These are phyloP conservation scores for Taphrorychus bicolor DNA, from an alignment of 2,888 invertebrate species.

Conservation along the genomic window DNA sequence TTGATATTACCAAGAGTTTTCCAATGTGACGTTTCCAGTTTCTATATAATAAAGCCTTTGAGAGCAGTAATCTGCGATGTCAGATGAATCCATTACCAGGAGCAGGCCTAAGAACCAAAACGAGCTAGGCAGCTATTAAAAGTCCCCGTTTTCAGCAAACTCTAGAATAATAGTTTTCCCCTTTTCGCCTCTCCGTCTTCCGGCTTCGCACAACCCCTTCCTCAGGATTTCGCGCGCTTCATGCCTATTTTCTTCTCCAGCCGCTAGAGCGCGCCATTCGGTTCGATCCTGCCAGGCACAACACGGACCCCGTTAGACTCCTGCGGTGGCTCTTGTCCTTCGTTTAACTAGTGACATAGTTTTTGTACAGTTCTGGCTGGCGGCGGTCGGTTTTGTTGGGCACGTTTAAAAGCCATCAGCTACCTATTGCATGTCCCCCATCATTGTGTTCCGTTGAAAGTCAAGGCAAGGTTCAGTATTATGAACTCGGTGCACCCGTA, in stretches of 20 bases:
- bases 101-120: no score
- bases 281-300: slow-evolving; percentile 39
- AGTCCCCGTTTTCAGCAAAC: no score
- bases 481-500: slow-evolving; percentile 1
- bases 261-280: slow-evolving; percentile 32
- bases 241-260: slow-evolving; percentile 7
- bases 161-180: background rate
- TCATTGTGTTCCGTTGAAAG: background rate
- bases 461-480: slow-evolving; percentile 6
- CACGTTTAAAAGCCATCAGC: slow-evolving; percentile 1
- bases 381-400: slow-evolving; percentile 15
- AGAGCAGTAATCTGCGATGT: no score
- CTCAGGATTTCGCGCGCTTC: slow-evolving; percentile 8
- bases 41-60: no score
- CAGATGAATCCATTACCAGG: no score
- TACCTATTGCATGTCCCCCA: slow-evolving; percentile 3
- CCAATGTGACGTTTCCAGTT: no score
- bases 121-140: no score
- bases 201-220: slow-evolving; percentile 18
- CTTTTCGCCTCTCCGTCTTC: no score
- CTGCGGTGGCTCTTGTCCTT: slow-evolving; percentile 49
- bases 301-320: slow-evolving; percentile 46
- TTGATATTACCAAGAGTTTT: no score
- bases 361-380: slow-evolving; percentile 16
- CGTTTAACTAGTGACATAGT: slow-evolving; percentile 36